These are phyloP conservation scores for Oxycera nigricornis DNA, from an alignment of 2,888 invertebrate species.

Conservation along the genomic window DNA sequence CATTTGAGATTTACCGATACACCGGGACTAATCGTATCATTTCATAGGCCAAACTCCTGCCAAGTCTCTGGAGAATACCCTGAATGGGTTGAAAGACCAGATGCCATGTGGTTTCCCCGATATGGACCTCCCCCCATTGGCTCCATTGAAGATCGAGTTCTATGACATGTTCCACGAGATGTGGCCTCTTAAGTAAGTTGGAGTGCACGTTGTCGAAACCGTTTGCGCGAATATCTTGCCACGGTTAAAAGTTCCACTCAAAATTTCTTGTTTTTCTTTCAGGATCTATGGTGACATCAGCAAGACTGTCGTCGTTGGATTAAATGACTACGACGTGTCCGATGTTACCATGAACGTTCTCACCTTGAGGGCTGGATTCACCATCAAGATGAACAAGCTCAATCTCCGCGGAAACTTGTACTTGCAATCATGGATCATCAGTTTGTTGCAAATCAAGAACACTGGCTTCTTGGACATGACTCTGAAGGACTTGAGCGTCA, in stretches of 20 bases:
- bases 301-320: background rate
- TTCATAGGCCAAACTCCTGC: constrained; percentile 23
- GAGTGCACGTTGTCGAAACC: background rate
- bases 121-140: constrained; percentile 55
- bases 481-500: constrained; percentile 2
- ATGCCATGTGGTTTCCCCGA: constrained; percentile 57
- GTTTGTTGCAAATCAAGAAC: constrained; percentile 27
- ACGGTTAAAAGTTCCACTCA: no score
- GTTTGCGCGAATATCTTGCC: background rate
- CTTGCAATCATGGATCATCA: constrained; percentile 28
- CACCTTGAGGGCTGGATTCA: constrained; percentile 21
- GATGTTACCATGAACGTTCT: constrained; percentile 30
- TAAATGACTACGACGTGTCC: background rate
- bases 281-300: constrained; percentile 23
- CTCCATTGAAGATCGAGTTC: constrained; percentile 56
- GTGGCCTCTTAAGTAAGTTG: constrained; percentile 29
- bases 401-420: background rate
- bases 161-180: constrained; percentile 44
- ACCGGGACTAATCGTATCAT: background rate
- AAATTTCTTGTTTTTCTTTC: background rate
- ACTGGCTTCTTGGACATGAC: constrained; percentile 32
- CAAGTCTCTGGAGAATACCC: constrained; percentile 50
- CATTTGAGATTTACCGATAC: background rate
- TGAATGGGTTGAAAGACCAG: constrained; percentile 51
- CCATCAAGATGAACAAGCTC: background rate